These are phyloP conservation scores for Streptopelia turtur DNA, from an alignment of 2,797 vertebrate genomes.

Conservation along the genomic window DNA sequence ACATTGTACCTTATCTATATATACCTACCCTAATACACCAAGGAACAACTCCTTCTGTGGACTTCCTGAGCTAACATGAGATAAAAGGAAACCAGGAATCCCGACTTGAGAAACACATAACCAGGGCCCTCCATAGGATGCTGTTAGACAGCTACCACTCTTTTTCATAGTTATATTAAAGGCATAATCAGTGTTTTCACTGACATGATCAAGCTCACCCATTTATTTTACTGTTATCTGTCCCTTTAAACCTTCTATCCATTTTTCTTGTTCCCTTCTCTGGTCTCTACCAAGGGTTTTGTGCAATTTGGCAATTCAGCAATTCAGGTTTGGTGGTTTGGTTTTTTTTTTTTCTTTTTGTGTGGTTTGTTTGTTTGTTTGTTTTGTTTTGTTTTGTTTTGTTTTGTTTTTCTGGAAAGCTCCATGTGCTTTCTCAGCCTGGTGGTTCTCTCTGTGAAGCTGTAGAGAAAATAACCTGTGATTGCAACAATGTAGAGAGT, in stretches of 20 bases:
- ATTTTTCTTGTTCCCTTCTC: background rate
- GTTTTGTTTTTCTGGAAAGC: background rate
- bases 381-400: too few species aligned
- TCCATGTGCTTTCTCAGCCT: background rate
- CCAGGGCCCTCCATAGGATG: accelerated
- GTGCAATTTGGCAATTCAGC: background rate
- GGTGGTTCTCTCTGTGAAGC: background rate
- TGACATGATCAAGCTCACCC: background rate
- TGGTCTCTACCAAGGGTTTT: background rate
- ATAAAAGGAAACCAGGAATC: background rate
- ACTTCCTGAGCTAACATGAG: background rate
- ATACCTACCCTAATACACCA: background rate
- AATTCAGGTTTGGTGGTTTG: too few species aligned
- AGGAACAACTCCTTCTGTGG: background rate
- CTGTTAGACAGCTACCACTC: background rate
- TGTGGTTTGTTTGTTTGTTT: too few species aligned
- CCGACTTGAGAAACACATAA: accelerated
- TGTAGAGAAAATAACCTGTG: background rate
- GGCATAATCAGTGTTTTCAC: background rate
- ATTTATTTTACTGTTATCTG: background rate
- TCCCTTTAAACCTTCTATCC: background rate
- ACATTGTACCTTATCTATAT: background rate
- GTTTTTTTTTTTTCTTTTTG: too few species aligned
- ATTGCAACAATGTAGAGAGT: background rate
- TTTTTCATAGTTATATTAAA: background rate